Evolutionary conservation across 2,113 vertebrate genomes (phyloP).

Genomic region (Fulica atra): DNA sequence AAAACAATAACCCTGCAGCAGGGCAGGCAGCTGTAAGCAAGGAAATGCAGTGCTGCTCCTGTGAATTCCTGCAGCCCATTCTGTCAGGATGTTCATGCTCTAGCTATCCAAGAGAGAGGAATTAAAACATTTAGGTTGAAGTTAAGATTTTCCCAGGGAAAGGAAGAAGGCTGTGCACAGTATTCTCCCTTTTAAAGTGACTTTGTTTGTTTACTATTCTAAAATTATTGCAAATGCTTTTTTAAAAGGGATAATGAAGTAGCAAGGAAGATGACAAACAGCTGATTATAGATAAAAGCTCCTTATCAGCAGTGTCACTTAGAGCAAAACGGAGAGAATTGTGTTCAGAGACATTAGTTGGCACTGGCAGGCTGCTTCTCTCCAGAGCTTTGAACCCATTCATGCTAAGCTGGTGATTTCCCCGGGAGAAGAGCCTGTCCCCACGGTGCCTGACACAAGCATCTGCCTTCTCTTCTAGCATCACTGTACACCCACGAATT

Average conservation of each 20-base stretch:
- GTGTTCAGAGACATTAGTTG: constrained; percentile 25
- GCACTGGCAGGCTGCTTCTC: constrained; percentile 23
- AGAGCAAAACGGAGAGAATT: not conserved
- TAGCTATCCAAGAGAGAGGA: constrained; percentile 54
- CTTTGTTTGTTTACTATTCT: constrained; percentile 60
- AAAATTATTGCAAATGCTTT: constrained; percentile 34
- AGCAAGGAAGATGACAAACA: constrained; percentile 56
- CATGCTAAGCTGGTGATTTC: not conserved
- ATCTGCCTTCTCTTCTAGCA: constrained; percentile 57
- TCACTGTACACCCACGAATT: constrained; percentile 57
- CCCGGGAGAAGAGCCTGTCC: not conserved
- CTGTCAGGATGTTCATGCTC: not conserved
- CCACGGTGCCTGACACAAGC: constrained; percentile 11
- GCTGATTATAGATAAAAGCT: constrained; percentile 61
- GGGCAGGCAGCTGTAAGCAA: constrained; percentile 40
- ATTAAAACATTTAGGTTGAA: constrained; percentile 38
- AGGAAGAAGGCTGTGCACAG: constrained; percentile 34
- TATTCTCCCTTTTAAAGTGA: constrained; percentile 53
- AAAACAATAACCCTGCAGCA: constrained; percentile 24
- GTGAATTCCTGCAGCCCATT: constrained; percentile 1
- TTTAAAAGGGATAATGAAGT: constrained; percentile 41
- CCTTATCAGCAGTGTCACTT: constrained; percentile 45
- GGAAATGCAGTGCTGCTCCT: constrained; percentile 24
- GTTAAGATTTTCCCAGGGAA: constrained; percentile 66
- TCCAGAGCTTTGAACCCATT: not conserved